Evolutionary conservation across 2,797 vertebrate species (phyloP).

Genomic region (Xyrichtys novacula): DNA sequence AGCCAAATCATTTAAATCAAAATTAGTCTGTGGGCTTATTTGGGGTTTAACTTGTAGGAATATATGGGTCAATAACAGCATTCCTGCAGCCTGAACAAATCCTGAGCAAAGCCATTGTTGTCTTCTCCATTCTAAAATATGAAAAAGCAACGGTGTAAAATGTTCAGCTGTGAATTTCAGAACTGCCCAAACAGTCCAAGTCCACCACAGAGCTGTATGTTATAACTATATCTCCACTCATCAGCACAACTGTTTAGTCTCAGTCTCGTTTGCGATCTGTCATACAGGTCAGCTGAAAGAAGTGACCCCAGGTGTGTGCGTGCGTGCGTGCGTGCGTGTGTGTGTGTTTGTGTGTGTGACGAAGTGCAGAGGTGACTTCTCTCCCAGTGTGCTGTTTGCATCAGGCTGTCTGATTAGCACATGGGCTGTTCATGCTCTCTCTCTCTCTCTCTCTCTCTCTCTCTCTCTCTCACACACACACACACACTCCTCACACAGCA

Average conservation of each 20-base stretch:
- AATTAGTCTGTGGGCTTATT: too few relatives aligned
- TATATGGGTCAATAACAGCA: too few relatives aligned
- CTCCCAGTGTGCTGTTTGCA: slow-evolving; percentile 54
- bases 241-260: slow-evolving; percentile 35
- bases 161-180: not conserved
- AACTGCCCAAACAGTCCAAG: not conserved
- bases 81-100: too few relatives aligned
- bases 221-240: slow-evolving; percentile 13
- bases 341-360: slow-evolving; percentile 40
- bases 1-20: too few relatives aligned
- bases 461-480: slow-evolving; percentile 11
- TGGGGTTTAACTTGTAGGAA: too few relatives aligned
- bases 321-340: slow-evolving; percentile 24
- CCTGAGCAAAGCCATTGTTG: too few relatives aligned
- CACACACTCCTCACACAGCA: slow-evolving; percentile 9
- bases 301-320: not conserved
- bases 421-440: slow-evolving; percentile 27
- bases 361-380: slow-evolving; percentile 58
- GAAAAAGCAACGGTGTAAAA: too few relatives aligned
- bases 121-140: too few relatives aligned
- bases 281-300: slow-evolving; percentile 1
- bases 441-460: slow-evolving; percentile 14
- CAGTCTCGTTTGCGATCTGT: slow-evolving; percentile 15
- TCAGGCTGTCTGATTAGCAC: slow-evolving; percentile 57
- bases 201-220: not conserved